phyloP scores from a whole-genome alignment of 1,140 invertebrate species.

The Drosophila takahashii region DNA sequence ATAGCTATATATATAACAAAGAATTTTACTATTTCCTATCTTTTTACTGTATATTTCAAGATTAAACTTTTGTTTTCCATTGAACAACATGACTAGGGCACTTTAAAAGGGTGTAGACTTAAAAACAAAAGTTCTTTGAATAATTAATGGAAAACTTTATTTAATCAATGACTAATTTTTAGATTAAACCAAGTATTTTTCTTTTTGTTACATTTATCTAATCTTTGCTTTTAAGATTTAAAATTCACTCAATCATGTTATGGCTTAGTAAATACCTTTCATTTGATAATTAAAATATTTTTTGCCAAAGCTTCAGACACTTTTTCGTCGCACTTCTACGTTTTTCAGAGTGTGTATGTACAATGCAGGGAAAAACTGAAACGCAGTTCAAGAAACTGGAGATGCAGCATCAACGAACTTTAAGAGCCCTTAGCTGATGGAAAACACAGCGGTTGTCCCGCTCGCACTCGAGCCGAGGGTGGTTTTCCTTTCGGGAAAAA shows the following conservation, averaged over 20 bases:
- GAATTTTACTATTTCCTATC: not conserved
- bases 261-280: conserved; percentile 14
- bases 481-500: conserved; percentile 42
- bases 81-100: not conserved
- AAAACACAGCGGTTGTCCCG: conserved; percentile 36
- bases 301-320: conserved; percentile 4
- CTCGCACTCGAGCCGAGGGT: conserved; percentile 51
- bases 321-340: conserved; percentile 25
- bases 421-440: conserved; percentile 52
- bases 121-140: not conserved
- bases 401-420: conserved; percentile 66
- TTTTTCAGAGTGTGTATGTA: conserved; percentile 39
- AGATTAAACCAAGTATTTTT: not conserved
- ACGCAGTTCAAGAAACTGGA: conserved; percentile 73
- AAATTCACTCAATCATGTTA: conserved; percentile 13
- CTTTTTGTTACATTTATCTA: not conserved
- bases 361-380: conserved; percentile 44
- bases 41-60: too few species aligned
- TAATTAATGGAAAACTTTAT: not conserved
- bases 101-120: not conserved
- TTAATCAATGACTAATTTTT: not conserved
- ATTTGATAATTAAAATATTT: conserved; percentile 2
- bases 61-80: not conserved
- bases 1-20: too few species aligned
- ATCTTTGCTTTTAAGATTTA: not conserved